Percentiles rank a stretch among this genome's conserved stretches.
These are phyloP conservation scores for Trialeurodes vaporariorum DNA, from an alignment of 1,140 invertebrate genomes.

Conservation along the genomic window DNA sequence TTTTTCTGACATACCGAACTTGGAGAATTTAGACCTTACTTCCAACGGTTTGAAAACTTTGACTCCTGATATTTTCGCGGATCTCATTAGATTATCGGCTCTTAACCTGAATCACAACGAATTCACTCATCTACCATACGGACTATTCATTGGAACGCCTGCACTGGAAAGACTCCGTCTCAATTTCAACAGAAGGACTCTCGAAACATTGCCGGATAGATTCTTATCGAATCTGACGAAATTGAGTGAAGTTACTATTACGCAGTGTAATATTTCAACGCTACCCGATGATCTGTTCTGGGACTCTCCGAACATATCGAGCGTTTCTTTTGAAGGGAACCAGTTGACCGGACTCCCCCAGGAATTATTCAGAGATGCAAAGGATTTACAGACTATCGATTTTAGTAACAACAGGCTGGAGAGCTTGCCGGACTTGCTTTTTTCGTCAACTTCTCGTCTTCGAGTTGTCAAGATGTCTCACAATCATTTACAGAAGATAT, in stretches of 20 bases:
- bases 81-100: slow-evolving; percentile 42
- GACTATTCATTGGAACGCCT: slow-evolving; percentile 43
- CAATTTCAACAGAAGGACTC: slow-evolving; percentile 39
- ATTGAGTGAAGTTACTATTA: slow-evolving; percentile 6
- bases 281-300: slow-evolving; percentile 45
- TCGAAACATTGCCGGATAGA: slow-evolving; percentile 42
- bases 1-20: slow-evolving; percentile 43
- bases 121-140: slow-evolving; percentile 40
- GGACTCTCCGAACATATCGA: slow-evolving; percentile 39
- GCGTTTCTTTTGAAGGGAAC: slow-evolving; percentile 44
- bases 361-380: slow-evolving; percentile 42
- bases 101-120: slow-evolving; percentile 48
- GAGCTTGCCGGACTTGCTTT: slow-evolving; percentile 27
- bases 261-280: slow-evolving; percentile 21
- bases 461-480: slow-evolving; percentile 6
- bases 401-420: slow-evolving; percentile 43
- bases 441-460: slow-evolving; percentile 2
- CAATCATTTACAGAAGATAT: slow-evolving; percentile 31
- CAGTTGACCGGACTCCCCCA: slow-evolving; percentile 39
- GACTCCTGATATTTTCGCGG: slow-evolving; percentile 40
- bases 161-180: slow-evolving; percentile 46
- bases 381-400: slow-evolving; percentile 40
- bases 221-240: slow-evolving; percentile 4
- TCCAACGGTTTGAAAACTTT: slow-evolving; percentile 46
- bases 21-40: slow-evolving; percentile 47